These are phyloP conservation scores for Bostrychus sinensis DNA, from an alignment of 2,113 vertebrate species.

Conservation along the genomic window DNA sequence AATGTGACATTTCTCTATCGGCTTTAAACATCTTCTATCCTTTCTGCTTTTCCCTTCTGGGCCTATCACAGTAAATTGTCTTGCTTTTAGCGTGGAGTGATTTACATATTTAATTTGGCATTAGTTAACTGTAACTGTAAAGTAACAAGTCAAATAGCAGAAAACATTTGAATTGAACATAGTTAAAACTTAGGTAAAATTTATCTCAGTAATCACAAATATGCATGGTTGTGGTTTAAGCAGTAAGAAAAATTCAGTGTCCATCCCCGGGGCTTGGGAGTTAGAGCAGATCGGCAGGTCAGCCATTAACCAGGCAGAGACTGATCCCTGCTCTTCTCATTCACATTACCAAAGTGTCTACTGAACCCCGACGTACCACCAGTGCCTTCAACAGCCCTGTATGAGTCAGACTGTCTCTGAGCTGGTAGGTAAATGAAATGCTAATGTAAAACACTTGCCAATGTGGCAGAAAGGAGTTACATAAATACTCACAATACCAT, in stretches of 20 bases:
- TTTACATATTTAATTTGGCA: too few species aligned
- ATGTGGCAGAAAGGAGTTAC: too few species aligned
- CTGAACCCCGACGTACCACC: neutral
- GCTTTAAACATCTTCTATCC: neutral
- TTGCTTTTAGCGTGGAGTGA: too few species aligned
- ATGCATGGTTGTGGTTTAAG: neutral
- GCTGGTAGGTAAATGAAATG: neutral
- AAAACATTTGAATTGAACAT: too few species aligned
- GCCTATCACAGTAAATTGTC: too few species aligned
- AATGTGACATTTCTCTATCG: neutral
- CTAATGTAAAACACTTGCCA: too few species aligned
- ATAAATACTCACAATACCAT: too few species aligned
- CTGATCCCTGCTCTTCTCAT: neutral
- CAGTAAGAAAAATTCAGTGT: neutral
- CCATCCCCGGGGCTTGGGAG: neutral
- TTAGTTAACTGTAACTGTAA: too few species aligned
- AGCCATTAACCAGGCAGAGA: neutral
- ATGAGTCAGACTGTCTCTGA: neutral
- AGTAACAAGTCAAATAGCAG: too few species aligned
- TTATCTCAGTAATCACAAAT: neutral
- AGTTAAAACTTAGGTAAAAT: too few species aligned
- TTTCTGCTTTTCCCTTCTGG: neutral
- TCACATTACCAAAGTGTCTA: constrained; percentile 3
- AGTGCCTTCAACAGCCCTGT: neutral
- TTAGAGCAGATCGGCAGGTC: neutral